These are phyloP conservation scores for Temnothorax ravouxi DNA, from an alignment of 2,888 invertebrate genomes.

Conservation along the genomic window DNA sequence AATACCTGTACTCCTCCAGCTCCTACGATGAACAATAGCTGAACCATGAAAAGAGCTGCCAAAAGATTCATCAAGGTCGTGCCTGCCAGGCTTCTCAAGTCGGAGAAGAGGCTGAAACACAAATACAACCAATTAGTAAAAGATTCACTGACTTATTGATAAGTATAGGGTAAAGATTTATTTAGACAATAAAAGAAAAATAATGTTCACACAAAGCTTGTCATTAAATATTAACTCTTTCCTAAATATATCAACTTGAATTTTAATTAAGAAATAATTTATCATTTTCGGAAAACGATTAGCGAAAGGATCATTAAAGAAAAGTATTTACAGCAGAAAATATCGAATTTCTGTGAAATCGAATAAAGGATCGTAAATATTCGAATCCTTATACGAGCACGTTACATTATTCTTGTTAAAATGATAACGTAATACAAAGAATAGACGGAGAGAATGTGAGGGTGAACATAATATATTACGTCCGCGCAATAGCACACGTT, in stretches of 20 bases:
- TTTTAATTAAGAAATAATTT: neutral
- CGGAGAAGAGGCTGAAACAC: conserved; percentile 90
- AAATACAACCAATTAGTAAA: conserved; percentile 60
- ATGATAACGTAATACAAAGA: conserved; percentile 22
- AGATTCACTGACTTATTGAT: neutral
- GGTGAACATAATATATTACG: neutral
- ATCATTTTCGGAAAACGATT: neutral
- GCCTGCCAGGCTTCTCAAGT: conserved; percentile 89
- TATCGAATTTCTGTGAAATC: neutral
- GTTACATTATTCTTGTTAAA: neutral
- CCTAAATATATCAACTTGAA: neutral
- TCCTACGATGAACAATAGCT: conserved; percentile 90
- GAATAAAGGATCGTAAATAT: conserved; percentile 13
- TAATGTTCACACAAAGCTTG: neutral
- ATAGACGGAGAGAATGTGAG: neutral
- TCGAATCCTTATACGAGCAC: neutral
- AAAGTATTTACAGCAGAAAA: neutral
- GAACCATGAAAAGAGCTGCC: conserved; percentile 90
- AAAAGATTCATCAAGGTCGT: conserved; percentile 90
- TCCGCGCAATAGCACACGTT: conserved; percentile 7
- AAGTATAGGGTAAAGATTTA: neutral
- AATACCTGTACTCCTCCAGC: conserved; percentile 90
- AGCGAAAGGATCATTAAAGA: neutral
- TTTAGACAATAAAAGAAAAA: neutral
- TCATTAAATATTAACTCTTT: neutral